phyloP scores from a whole-genome alignment of 2,113 vertebrate species.

The Myrmecophaga tridactyla region DNA sequence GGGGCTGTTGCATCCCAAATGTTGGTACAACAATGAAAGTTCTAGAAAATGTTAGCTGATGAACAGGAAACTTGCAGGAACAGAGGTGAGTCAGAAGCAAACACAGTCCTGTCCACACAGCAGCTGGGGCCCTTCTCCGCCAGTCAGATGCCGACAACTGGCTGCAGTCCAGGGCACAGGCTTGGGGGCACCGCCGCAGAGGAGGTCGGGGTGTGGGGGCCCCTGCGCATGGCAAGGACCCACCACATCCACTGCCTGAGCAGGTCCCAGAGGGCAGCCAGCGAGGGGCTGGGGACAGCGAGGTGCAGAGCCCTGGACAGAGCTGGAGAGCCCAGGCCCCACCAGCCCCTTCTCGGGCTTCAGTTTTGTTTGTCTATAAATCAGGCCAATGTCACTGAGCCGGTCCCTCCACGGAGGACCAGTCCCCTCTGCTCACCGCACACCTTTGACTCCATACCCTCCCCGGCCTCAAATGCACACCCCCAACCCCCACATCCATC shows the following conservation, averaged over 20 bases:
- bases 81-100: background rate
- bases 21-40: background rate
- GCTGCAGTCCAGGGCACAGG: accelerated
- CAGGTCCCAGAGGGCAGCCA: too few relatives aligned
- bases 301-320: background rate
- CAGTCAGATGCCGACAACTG: too few relatives aligned
- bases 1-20: too few relatives aligned
- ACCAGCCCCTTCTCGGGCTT: background rate
- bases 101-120: background rate
- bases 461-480: background rate
- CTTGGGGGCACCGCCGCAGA: accelerated
- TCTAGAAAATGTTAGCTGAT: background rate
- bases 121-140: background rate
- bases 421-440: background rate
- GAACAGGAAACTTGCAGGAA: background rate
- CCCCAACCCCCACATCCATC: accelerated
- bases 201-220: accelerated
- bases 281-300: background rate
- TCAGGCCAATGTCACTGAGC: background rate
- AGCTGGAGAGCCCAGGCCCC: background rate
- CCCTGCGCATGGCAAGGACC: accelerated
- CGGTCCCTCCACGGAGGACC: background rate
- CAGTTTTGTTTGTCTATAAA: background rate
- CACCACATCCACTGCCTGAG: background rate
- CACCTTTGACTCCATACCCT: accelerated